These are phyloP conservation scores for Anisognathus igniventris DNA, from an alignment of 2,797 vertebrate genomes.

Conservation along the genomic window DNA sequence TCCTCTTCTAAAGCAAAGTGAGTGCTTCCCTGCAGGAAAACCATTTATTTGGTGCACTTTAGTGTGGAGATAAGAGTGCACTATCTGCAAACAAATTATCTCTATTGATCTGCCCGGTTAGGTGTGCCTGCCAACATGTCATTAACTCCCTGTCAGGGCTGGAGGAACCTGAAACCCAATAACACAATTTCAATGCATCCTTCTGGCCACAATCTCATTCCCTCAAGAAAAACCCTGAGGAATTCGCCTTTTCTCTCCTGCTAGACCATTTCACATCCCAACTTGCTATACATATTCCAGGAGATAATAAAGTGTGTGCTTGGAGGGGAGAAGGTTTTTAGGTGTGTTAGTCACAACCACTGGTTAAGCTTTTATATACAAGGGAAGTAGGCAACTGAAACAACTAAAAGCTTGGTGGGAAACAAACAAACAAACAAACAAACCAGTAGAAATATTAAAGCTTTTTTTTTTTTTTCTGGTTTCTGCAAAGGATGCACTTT, in stretches of 20 bases:
- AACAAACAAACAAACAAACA: background rate
- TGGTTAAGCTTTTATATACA: background rate
- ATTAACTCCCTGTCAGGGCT: background rate
- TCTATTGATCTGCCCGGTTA: background rate
- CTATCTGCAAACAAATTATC: slow-evolving; percentile 8
- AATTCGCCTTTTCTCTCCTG: background rate
- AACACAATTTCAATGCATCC: background rate
- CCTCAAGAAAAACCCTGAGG: background rate
- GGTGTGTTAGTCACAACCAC: background rate
- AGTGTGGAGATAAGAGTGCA: background rate
- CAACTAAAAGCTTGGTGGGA: background rate
- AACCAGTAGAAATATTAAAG: background rate
- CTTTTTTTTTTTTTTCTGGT: background rate
- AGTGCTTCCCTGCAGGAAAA: background rate
- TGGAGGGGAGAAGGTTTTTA: background rate
- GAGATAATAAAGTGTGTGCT: background rate
- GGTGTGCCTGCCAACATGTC: background rate
- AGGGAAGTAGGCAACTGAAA: background rate
- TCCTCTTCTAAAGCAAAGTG: background rate
- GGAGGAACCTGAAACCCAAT: background rate
- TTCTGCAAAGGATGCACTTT: background rate
- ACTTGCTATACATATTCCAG: background rate
- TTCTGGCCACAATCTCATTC: background rate
- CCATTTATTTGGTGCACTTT: background rate
- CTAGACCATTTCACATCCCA: background rate